Evolutionary conservation across 2,888 invertebrate genomes (phyloP).

Genomic region (Prosapia bicincta): DNA sequence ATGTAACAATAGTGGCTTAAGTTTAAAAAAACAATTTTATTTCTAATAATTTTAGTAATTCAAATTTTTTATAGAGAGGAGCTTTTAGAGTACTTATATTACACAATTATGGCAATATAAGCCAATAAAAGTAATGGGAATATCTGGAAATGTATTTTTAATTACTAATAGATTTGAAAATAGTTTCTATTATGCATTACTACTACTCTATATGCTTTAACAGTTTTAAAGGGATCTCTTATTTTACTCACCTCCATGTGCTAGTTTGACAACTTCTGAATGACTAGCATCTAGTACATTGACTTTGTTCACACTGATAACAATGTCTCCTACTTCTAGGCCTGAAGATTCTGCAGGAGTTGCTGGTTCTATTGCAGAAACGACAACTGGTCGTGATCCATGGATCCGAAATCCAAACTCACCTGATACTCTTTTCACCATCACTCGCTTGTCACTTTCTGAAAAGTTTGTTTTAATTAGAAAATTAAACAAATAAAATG

Average conservation of each 20-base stretch:
- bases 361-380: constrained; percentile 90
- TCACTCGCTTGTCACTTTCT: constrained; percentile 87
- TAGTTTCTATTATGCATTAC: too few relatives aligned
- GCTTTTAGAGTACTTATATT: too few relatives aligned
- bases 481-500: neutral
- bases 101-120: too few relatives aligned
- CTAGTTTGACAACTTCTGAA: constrained; percentile 89
- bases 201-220: too few relatives aligned
- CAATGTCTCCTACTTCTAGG: constrained; percentile 90
- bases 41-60: too few relatives aligned
- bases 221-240: too few relatives aligned
- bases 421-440: constrained; percentile 76
- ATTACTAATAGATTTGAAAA: too few relatives aligned
- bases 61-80: too few relatives aligned
- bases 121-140: too few relatives aligned
- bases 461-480: constrained; percentile 37
- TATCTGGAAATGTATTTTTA: too few relatives aligned
- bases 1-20: too few relatives aligned
- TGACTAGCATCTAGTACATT: constrained; percentile 91
- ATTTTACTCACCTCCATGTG: constrained; percentile 70
- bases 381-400: constrained; percentile 93
- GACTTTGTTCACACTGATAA: constrained; percentile 85
- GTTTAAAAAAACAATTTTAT: too few relatives aligned
- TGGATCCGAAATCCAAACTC: constrained; percentile 90
- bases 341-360: constrained; percentile 92